Evolutionary conservation across 1,140 invertebrate species (phyloP), one percentile per base, ranked within the genome.

Genomic region (Zeugodacus cucurbitae): DNA sequence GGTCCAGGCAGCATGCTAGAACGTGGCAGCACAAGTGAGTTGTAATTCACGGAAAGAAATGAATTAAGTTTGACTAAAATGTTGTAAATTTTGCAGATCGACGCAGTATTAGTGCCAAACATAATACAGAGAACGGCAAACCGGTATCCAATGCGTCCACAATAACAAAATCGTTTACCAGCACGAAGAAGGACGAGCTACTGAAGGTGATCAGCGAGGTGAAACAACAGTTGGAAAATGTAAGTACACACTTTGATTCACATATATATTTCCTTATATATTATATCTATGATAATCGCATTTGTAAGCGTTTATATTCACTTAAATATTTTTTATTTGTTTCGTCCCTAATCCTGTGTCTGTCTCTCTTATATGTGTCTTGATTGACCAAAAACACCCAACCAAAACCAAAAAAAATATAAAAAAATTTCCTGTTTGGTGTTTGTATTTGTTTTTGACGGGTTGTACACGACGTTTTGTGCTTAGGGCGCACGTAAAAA

Each of bases 131-230:
- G 87, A 90, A 90, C 54, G 90, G 91, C 4, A 92, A 94, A 82
- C 92, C 94, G 85, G 89, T 62, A 4, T 44, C 91, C 0, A 90
- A 90, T 3, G 88, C 92, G 57, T 94, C 94, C 22, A 94, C 94
- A 20, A 94, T 94, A 74, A 94, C 94, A 8, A 95, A 95, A 89
- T 94, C 94, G 37, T 91, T 94, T 89, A 95, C 96, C 2, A 95
- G 95, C 6, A 96, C 96, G 88, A 97, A 97, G 90, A 94, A 97
- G 67, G 96, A 98, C 93, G 97, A 98, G 93, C 94, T 98, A 74
- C 95, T 97, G 89, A 96, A 97, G 91, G 95, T 97, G 91, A 97
- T 98, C 92, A 96, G 97, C 91, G 97, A 98, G 94, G 98, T 97
- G 0, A 95, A 97, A 92, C 95, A 96, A 90, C 97, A 98, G 94